Percentiles rank a stretch among this genome's conserved stretches.
Evolutionary conservation across 2,888 invertebrate genomes (phyloP).

Genomic region (Drosophila peninsularis): DNA sequence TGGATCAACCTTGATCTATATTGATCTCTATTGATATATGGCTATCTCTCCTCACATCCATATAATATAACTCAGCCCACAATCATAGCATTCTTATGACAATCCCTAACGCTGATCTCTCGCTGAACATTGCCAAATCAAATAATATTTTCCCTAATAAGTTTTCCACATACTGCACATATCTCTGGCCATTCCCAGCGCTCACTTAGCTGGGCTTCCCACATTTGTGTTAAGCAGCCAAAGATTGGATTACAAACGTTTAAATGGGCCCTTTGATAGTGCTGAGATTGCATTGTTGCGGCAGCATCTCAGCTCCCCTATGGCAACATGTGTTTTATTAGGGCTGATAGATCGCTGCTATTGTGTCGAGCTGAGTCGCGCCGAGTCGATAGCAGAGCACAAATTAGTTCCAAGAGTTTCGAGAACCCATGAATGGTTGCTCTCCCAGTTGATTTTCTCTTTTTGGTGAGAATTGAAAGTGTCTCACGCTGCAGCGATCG

Average conservation of each 20-base stretch:
- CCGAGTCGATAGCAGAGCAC: constrained; percentile 35
- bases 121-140: too few relatives aligned
- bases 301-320: constrained; percentile 12
- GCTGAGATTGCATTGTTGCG: constrained; percentile 7
- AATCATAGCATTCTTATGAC: too few relatives aligned
- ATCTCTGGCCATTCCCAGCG: neutral
- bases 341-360: constrained; percentile 50
- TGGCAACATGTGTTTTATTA: constrained; percentile 23
- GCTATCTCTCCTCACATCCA: too few relatives aligned
- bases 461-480: constrained; percentile 50
- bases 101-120: too few relatives aligned
- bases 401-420: constrained; percentile 40
- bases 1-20: too few relatives aligned
- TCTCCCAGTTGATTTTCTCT: constrained; percentile 33
- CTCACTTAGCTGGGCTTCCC: constrained; percentile 30
- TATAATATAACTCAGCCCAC: too few relatives aligned
- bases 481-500: constrained; percentile 59
- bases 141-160: constrained; percentile 1
- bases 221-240: constrained; percentile 24
- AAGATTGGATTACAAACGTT: constrained; percentile 20
- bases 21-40: too few relatives aligned
- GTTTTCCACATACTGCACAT: too few relatives aligned
- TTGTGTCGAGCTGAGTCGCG: constrained; percentile 28
- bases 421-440: constrained; percentile 36
- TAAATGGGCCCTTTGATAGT: constrained; percentile 7